Base-by-base conservation (phyloP, 2,888 invertebrate genomes). In the Phymatocera aterrima region DNA sequence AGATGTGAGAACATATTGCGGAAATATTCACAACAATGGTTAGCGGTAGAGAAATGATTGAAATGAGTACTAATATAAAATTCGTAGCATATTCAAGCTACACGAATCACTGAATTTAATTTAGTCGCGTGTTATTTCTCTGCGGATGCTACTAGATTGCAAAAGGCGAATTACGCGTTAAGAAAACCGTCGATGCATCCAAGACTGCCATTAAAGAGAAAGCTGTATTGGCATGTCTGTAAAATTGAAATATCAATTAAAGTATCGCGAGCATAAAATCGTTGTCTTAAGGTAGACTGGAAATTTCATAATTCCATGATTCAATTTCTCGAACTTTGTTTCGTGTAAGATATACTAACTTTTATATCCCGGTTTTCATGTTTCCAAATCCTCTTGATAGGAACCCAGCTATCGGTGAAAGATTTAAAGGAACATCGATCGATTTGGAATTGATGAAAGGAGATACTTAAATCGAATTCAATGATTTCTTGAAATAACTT, bases 201-300 rank as follows among this genome's bases (percentile, higher is more conserved):
- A 64, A 18, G 37, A 37, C 37, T 37, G 37, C 37, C 37, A 34
- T 64, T 64, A 64, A 64, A 64, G 61, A 64, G 61, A 64, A 64
- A 64, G 61, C 61, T 64, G 28, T 57, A 64, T 64, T 37, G 61
- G 18, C 37, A 37, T 37, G 61, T 18, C 37, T 64, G 37, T 64
- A 64, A 64, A 64, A 64, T 64, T 64, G 61, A 34, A 64, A 64
- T 37, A 64, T 64, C 61, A 64, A 64, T 64, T 64, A 64, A 64
- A 37, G 61, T 64, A 64, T 37, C 37, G 37, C 61, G 61, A 64
- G 61, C 34, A 64, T n/a, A n/a, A 18, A 64, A n/a, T 64, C 18
- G 21, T 18, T 37, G 18, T 64, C 37, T 64, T 64, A 8, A 18
- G 34, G n/a, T 18, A 1, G 18, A 37, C 37, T 64, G 37, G 61